These are phyloP conservation scores for Aphidius ervi DNA, from an alignment of 1,140 invertebrate species.

Conservation along the genomic window DNA sequence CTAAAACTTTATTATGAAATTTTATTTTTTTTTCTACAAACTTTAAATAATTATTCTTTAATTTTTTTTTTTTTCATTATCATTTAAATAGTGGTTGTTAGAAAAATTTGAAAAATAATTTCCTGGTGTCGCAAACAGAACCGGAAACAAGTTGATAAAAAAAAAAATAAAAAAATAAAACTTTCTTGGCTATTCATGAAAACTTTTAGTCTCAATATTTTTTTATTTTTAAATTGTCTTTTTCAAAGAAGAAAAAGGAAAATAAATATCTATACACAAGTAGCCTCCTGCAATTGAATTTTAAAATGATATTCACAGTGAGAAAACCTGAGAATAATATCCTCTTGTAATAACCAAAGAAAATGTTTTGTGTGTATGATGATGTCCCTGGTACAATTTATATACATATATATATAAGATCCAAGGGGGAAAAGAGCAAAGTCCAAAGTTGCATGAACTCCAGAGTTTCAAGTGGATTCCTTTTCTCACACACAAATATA, in stretches of 20 bases:
- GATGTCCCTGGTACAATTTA: background rate
- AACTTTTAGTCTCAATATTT: constrained; percentile 17
- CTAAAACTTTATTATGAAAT: background rate
- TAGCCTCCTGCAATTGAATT: too few relatives aligned
- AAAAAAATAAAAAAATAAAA: constrained; percentile 41
- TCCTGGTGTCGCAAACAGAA: constrained; percentile 42
- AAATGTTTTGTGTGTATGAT: too few relatives aligned
- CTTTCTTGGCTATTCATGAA: constrained; percentile 44
- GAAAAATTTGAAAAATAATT: constrained; percentile 42
- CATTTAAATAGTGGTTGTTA: constrained; percentile 20
- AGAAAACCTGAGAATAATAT: too few relatives aligned
- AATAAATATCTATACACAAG: too few relatives aligned
- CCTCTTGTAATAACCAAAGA: too few relatives aligned
- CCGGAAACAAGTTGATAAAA: constrained; percentile 37
- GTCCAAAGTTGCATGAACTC: constrained; percentile 19
- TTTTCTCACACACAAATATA: background rate
- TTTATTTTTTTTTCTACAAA: too few relatives aligned
- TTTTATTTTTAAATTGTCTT: background rate
- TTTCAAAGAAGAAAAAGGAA: too few relatives aligned
- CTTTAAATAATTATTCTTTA: too few relatives aligned
- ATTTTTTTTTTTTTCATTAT: background rate
- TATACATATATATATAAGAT: background rate
- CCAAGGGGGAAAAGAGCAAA: constrained; percentile 11
- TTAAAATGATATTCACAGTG: too few relatives aligned
- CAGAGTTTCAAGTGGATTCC: constrained; percentile 6